These are phyloP conservation scores for Pristis pectinata DNA, from an alignment of 2,797 vertebrate species.

Conservation along the genomic window DNA sequence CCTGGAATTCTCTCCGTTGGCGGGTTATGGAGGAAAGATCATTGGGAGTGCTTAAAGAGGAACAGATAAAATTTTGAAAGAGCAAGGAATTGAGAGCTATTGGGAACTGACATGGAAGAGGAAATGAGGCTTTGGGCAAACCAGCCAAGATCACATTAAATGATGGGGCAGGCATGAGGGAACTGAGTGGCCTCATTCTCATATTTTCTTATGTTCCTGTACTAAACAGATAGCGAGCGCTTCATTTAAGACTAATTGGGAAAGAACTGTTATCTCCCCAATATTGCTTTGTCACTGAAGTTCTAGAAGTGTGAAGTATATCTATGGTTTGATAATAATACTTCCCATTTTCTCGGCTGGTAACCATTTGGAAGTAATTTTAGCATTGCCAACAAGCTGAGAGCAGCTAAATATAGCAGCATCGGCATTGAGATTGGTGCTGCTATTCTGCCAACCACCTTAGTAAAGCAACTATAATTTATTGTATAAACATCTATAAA, in stretches of 20 bases:
- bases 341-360: not conserved
- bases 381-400: not conserved
- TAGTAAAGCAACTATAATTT: not conserved
- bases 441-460: not conserved
- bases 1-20: too few relatives aligned
- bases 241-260: not conserved
- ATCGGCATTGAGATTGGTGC: not conserved
- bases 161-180: too few relatives aligned
- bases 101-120: too few relatives aligned
- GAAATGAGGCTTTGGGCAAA: too few relatives aligned
- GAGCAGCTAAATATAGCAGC: not conserved
- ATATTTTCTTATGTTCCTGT: not conserved
- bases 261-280: not conserved
- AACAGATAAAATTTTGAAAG: too few relatives aligned
- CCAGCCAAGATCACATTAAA: too few relatives aligned
- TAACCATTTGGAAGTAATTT: too few relatives aligned
- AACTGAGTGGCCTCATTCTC: too few relatives aligned
- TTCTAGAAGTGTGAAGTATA: not conserved
- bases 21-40: too few relatives aligned
- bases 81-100: too few relatives aligned
- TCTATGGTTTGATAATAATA: not conserved
- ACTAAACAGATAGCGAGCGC: not conserved
- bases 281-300: not conserved
- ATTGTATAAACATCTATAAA: not conserved
- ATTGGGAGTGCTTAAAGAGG: too few relatives aligned